Conservation (phyloP, 2,888 invertebrate genomes). For the Hyles lineata region DNA sequence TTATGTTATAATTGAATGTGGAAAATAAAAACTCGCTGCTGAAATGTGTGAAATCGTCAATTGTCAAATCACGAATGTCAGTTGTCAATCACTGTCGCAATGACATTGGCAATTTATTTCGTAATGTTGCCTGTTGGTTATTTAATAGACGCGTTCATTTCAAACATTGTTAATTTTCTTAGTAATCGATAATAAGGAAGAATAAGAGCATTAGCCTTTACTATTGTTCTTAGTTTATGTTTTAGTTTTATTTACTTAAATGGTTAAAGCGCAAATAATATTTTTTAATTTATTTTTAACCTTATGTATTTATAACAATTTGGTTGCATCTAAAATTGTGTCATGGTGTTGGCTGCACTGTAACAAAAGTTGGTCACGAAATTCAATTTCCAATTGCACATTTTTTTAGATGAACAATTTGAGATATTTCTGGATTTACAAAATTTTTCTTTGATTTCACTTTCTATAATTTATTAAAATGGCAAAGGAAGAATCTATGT, state of each 20-base stretch:
- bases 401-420: slow-evolving; percentile 41
- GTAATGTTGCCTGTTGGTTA: not conserved
- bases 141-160: not conserved
- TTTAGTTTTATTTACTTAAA: not conserved
- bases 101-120: not conserved
- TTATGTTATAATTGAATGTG: not conserved
- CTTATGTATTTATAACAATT: not conserved
- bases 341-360: not conserved
- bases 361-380: slow-evolving; percentile 33
- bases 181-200: no score
- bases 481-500: slow-evolving; percentile 81
- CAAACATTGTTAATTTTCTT: not conserved
- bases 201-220: no score
- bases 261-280: not conserved
- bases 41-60: not conserved
- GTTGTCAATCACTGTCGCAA: not conserved
- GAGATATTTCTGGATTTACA: slow-evolving; percentile 38
- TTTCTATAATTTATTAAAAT: slow-evolving; percentile 55
- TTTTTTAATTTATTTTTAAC: not conserved
- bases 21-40: not conserved
- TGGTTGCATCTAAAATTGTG: not conserved
- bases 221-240: not conserved
- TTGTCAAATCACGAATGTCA: not conserved
- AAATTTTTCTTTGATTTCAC: slow-evolving; percentile 37
- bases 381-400: slow-evolving; percentile 45